Evolutionary conservation across 1,140 invertebrate genomes (phyloP), one percentile per base, ranked within the genome.

Genomic region (Procambarus virginalis): DNA sequence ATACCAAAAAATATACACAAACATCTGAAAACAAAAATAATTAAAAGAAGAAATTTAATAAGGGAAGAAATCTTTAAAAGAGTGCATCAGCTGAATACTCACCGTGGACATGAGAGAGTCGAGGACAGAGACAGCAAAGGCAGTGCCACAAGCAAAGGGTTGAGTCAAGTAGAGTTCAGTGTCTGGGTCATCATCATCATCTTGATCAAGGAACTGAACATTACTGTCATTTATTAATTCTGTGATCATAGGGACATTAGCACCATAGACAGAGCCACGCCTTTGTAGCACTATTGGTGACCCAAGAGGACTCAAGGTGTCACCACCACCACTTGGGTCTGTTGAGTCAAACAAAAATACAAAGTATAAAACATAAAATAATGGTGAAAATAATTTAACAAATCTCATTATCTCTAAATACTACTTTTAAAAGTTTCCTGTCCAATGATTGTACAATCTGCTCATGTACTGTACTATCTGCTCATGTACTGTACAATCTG

Each of bases 51-150:
- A 34, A 34, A 34, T 34, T 34, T 34, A 34, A 34, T 34, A 34
- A 34, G 34, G 34, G 34, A 34, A 34, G 34, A 34, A 34, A 34
- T 34, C 34, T 34, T 34, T 0, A 55, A 55, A 55, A 55, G 12
- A 5, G 12, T 55, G 51, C 51, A 55, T 64, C 14, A 64, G 17
- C 4, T 20, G 17, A 10, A 17, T 20, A 48, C 95, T 96, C 95
- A 99, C 98, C 94, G 99, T 99, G 93, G 98, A 99, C 99, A 99
- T 99, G 73, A 99, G 96, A 77, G 99, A 99, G 95, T 99, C 99
- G 92, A 99, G 96, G 90, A 99, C 99, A 95, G 98, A 99, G 95
- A 99, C 99, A 93, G 99, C 99, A 94, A 99, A 99, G 92, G 99
- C 99, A 93, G 99, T 99, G 91, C 99, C 99, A 95, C 99, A 99